Evolutionary conservation across 2,888 invertebrate species (phyloP).

Genomic region (Seladonia tumulorum): DNA sequence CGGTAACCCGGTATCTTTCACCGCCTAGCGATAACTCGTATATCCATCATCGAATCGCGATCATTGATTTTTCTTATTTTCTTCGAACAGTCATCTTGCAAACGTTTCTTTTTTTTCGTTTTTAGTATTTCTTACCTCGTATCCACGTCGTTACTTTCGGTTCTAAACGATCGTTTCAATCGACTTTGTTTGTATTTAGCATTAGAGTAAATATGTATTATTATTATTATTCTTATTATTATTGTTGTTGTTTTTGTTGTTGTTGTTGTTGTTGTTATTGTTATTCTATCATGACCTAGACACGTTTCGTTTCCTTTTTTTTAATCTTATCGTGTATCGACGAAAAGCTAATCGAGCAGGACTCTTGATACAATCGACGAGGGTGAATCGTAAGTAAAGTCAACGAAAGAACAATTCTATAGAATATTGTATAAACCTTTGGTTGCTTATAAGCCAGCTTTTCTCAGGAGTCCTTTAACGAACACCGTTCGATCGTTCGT

Average conservation of each 20-base stretch:
- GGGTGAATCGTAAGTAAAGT: background rate
- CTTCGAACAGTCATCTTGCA: background rate
- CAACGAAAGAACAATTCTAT: constrained; percentile 1
- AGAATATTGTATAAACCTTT: background rate
- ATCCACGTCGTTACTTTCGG: background rate
- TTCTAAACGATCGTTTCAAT: constrained; percentile 9
- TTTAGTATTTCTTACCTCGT: background rate
- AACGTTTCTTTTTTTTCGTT: constrained; percentile 4
- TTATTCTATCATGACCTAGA: constrained; percentile 20
- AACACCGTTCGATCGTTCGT: background rate
- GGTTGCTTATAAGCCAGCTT: constrained; percentile 4
- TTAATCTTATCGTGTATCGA: constrained; percentile 14
- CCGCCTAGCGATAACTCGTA: background rate
- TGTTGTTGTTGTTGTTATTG: constrained; percentile 7
- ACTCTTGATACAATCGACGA: background rate
- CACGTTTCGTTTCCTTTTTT: constrained; percentile 10
- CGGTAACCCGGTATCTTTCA: constrained; percentile 21
- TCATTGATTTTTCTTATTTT: constrained; percentile 29
- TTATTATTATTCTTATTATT: constrained; percentile 6
- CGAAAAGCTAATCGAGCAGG: background rate
- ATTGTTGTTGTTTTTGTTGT: background rate
- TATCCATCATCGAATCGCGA: background rate
- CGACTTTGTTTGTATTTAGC: constrained; percentile 27
- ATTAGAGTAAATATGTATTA: constrained; percentile 22
- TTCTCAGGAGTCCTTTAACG: constrained; percentile 9